Evolutionary conservation across 2,797 vertebrate species (phyloP).

Genomic region (Centropyge bicolor): DNA sequence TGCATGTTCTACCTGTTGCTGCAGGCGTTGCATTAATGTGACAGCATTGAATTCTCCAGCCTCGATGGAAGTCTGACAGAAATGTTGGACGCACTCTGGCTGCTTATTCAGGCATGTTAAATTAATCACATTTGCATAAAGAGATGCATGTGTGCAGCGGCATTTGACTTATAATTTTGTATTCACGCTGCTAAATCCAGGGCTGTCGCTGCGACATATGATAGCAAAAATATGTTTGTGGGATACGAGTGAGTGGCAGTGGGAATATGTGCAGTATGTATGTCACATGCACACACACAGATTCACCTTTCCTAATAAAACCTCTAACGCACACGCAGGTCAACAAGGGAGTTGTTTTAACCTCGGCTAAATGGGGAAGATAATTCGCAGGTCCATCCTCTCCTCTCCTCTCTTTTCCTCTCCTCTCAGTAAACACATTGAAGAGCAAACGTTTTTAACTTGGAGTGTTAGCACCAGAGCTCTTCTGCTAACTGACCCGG

Average conservation of each 20-base stretch:
- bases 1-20: background rate
- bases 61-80: background rate
- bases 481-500: constrained; percentile 85
- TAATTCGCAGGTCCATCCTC: constrained; percentile 63
- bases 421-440: constrained; percentile 80
- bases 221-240: background rate
- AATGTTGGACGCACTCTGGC: background rate
- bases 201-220: background rate
- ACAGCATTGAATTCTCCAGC: background rate
- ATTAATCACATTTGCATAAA: background rate
- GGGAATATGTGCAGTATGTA: background rate
- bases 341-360: constrained; percentile 78
- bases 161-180: background rate
- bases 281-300: background rate
- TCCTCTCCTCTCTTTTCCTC: constrained; percentile 40
- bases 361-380: constrained; percentile 66
- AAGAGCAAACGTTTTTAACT: constrained; percentile 84
- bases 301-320: constrained; percentile 21
- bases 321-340: constrained; percentile 56
- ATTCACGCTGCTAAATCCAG: background rate
- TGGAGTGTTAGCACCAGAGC: constrained; percentile 82
- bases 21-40: background rate
- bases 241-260: background rate
- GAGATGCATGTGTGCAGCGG: background rate
- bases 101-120: background rate